Percentiles rank a stretch among this genome's conserved stretches.
phyloP scores from a whole-genome alignment of 1,140 invertebrate genomes.

The Apolygus lucorum region DNA sequence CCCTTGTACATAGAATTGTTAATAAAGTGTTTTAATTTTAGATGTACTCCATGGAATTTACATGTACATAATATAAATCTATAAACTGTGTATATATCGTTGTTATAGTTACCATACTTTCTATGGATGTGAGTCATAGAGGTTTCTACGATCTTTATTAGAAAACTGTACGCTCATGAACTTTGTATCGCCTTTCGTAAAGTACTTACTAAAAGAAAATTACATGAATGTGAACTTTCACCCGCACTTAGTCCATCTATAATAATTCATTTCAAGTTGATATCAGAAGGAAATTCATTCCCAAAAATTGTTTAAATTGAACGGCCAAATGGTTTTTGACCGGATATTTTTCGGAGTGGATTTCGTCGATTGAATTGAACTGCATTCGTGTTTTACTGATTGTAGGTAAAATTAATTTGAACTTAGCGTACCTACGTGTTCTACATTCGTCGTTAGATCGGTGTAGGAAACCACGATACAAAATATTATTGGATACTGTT shows the following conservation, averaged over 20 bases:
- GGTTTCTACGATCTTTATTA: background rate
- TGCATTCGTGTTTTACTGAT: too few relatives aligned
- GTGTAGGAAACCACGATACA: background rate
- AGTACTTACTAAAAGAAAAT: too few relatives aligned
- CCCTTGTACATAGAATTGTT: background rate
- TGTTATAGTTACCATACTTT: background rate
- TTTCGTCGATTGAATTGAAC: too few relatives aligned
- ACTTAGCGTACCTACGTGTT: background rate
- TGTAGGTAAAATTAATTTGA: too few relatives aligned
- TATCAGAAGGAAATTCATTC: too few relatives aligned
- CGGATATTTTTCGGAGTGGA: too few relatives aligned
- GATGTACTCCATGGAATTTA: background rate
- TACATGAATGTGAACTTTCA: too few relatives aligned
- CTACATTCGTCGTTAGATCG: background rate
- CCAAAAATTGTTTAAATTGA: too few relatives aligned
- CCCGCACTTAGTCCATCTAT: too few relatives aligned
- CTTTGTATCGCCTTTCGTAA: too few relatives aligned
- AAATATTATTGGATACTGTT: background rate
- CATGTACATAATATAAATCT: background rate
- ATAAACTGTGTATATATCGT: background rate
- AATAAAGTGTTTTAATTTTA: background rate
- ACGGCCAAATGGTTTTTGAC: too few relatives aligned
- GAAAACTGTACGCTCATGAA: too few relatives aligned
- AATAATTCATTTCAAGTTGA: background rate
- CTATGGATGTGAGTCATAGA: background rate